Evolutionary conservation across 2,888 invertebrate genomes (phyloP).

Genomic region (Euplexia lucipara): DNA sequence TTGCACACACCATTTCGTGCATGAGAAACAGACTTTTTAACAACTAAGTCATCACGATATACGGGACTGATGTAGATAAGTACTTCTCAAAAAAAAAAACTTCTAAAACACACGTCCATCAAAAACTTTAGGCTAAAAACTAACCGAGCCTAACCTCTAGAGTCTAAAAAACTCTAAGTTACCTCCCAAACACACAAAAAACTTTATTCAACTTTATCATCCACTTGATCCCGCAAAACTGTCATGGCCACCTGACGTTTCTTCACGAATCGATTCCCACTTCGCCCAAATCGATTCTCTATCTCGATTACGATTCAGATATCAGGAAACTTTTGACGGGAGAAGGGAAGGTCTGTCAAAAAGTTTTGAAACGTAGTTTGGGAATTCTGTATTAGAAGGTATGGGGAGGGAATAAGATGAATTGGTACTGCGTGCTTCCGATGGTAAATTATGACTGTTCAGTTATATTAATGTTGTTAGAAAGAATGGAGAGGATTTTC

Average conservation of each 20-base stretch:
- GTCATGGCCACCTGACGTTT: constrained; percentile 39
- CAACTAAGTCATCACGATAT: too few relatives aligned
- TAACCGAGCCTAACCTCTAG: not conserved
- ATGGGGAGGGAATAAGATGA: constrained; percentile 14
- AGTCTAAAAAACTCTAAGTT: not conserved
- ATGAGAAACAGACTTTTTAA: too few relatives aligned
- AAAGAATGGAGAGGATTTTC: constrained; percentile 12
- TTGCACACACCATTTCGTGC: too few relatives aligned
- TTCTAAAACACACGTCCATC: not conserved
- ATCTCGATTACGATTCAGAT: constrained; percentile 42
- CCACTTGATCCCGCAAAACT: constrained; percentile 13
- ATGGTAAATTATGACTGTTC: constrained; percentile 29
- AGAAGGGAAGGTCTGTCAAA: constrained; percentile 27
- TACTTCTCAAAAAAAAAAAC: not conserved
- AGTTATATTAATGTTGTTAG: constrained; percentile 17
- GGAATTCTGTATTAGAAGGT: constrained; percentile 14
- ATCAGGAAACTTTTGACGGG: constrained; percentile 53
- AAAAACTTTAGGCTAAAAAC: constrained; percentile 7
- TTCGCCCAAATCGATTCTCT: constrained; percentile 33
- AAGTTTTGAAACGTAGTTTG: constrained; percentile 32
- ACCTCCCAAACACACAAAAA: constrained; percentile 14
- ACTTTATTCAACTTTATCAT: constrained; percentile 34
- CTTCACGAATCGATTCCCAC: constrained; percentile 30
- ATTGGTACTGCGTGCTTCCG: constrained; percentile 36
- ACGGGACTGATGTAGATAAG: too few relatives aligned